Evolutionary conservation across 1,140 invertebrate genomes (phyloP), one percentile per base, ranked within the genome.

Genomic region (Bilobella aurantiaca): DNA sequence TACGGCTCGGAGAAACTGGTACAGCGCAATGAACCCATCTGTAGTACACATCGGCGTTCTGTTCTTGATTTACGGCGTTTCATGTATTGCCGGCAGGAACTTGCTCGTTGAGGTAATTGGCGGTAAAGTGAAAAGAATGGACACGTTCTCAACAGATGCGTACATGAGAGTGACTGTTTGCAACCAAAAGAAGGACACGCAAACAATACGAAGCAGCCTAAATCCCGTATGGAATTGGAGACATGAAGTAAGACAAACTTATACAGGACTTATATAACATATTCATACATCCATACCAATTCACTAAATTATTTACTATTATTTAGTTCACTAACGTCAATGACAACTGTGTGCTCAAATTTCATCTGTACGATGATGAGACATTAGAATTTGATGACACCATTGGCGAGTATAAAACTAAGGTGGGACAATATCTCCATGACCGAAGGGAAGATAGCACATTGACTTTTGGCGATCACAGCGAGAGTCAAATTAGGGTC

Each of bases 311-410:
- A 58, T 31, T 58, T 21, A 28, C 25, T 23, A 5, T 8, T 14
- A 12, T 25, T n/a, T 23, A 58, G 57, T 58, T 58, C 28, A 3
- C 3, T 2, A 58, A 58, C 21, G 57, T 58, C 5, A 25, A 30
- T 8, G 57, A 58, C 21, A 30, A 58, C 21, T 58, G 57, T 21
- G 2, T 23, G 8, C 12, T 58, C 3, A 58, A 58, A 21, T 58
- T 58, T 29, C 57, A 58, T 58, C 28, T 58, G 28, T 58, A 58
- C 30, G 57, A 58, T 58, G 23, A 27, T 28, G 57, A 58, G 3
- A 29, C 23, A 31, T 3, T 58, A 14, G 3, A 8, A 14, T 12
- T 14, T 25, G 57, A 58, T 58, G 49, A 53, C 49, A 56, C 14
- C 49, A 58, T 58, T 25, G 57, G 57, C 27, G 21, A 25, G 30